Percentiles rank a stretch among this genome's conserved stretches.
Evolutionary conservation across 2,113 vertebrate species (phyloP).

Genomic region (Petaurus breviceps): DNA sequence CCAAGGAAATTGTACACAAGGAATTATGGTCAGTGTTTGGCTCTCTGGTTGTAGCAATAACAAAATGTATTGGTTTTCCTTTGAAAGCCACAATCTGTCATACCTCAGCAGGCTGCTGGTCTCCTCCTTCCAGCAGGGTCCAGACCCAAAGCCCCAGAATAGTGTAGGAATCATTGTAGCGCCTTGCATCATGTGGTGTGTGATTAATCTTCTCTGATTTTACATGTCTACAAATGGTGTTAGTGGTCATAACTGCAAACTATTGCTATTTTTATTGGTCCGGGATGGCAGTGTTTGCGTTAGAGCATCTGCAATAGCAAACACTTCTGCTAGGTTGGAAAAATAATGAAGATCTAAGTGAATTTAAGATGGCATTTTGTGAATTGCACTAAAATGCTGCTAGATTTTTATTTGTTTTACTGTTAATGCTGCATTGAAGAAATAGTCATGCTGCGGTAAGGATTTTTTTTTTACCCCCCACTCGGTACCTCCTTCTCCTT

Average conservation of each 20-base stretch:
- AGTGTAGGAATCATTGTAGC: conserved; percentile 46
- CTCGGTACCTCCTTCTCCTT: conserved; percentile 40
- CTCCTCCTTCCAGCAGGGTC: conserved; percentile 8
- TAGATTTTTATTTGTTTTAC: conserved; percentile 64
- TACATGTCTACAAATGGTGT: conserved; percentile 62
- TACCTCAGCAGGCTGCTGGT: neutral
- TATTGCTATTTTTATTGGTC: conserved; percentile 70
- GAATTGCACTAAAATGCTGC: conserved; percentile 48
- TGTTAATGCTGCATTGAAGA: conserved; percentile 67
- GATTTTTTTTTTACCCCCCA: neutral
- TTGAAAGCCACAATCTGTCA: neutral
- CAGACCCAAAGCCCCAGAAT: conserved; percentile 50
- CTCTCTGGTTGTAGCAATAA: conserved; percentile 20
- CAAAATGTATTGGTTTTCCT: conserved; percentile 24
- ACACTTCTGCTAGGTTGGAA: conserved; percentile 61
- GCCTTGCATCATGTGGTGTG: conserved; percentile 19
- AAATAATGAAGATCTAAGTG: conserved; percentile 76
- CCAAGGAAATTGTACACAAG: conserved; percentile 18
- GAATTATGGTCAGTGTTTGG: conserved; percentile 37
- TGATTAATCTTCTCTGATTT: conserved; percentile 65
- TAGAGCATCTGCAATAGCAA: conserved; percentile 72
- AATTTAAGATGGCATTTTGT: conserved; percentile 67
- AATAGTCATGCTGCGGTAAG: neutral
- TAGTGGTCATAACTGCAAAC: conserved; percentile 72
- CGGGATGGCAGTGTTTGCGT: conserved; percentile 61